These are phyloP conservation scores for Psettodes erumei DNA, from an alignment of 2,113 vertebrate species.

Conservation along the genomic window DNA sequence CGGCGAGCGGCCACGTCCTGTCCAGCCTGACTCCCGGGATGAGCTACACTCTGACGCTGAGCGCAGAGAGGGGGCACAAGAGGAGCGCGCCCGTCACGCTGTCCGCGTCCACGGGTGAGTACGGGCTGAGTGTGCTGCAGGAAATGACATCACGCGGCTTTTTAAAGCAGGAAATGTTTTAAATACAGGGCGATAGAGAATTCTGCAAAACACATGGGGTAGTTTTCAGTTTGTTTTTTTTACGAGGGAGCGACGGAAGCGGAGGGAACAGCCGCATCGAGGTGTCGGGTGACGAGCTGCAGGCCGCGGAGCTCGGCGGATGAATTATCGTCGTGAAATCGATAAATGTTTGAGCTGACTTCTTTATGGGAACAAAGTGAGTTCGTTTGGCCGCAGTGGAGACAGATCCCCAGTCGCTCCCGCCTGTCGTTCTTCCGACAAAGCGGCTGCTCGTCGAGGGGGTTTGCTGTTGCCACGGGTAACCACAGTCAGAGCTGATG, in stretches of 20 bases:
- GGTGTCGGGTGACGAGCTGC: too few relatives aligned
- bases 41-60: conserved; percentile 85
- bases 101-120: conserved; percentile 88
- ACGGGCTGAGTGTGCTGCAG: too few relatives aligned
- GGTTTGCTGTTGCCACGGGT: not conserved
- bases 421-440: not conserved
- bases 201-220: too few relatives aligned
- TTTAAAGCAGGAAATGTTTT: not conserved
- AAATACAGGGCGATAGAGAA: too few relatives aligned
- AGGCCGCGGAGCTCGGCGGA: too few relatives aligned
- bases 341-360: too few relatives aligned
- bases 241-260: too few relatives aligned
- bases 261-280: too few relatives aligned
- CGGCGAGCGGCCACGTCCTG: conserved; percentile 80
- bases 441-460: not conserved
- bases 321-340: too few relatives aligned
- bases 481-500: not conserved
- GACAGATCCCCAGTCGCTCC: not conserved
- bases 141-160: not conserved
- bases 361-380: too few relatives aligned
- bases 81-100: conserved; percentile 84
- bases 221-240: too few relatives aligned
- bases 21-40: conserved; percentile 83
- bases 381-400: not conserved
- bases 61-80: conserved; percentile 88